phyloP scores from a whole-genome alignment of 2,797 vertebrate species.

The Syngnathus acus region DNA sequence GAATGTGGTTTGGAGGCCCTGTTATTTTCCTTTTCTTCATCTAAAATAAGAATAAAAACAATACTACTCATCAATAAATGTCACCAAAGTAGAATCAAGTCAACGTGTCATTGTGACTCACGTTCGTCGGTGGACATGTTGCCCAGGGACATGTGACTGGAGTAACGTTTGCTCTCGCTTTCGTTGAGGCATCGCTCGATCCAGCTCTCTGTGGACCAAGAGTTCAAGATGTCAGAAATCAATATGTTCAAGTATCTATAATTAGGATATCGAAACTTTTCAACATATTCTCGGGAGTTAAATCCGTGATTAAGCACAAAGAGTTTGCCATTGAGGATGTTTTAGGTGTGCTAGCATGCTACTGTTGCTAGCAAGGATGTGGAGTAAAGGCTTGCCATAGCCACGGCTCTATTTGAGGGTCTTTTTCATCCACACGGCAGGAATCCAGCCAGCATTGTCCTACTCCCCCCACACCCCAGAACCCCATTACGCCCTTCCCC shows the following conservation, averaged over 20 bases:
- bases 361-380: constrained; percentile 47
- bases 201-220: constrained; percentile 88
- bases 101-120: constrained; percentile 65
- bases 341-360: not conserved
- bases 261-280: not conserved
- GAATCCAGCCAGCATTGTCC: constrained; percentile 75
- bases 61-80: not conserved
- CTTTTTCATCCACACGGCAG: constrained; percentile 72
- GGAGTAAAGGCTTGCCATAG: constrained; percentile 32
- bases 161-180: constrained; percentile 95
- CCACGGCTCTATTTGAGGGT: constrained; percentile 69
- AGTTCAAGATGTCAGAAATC: not conserved
- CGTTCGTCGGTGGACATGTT: constrained; percentile 98
- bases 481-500: not conserved
- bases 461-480: constrained; percentile 10
- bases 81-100: not conserved
- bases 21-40: constrained; percentile 99
- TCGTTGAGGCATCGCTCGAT: constrained; percentile 99
- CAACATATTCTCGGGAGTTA: not conserved
- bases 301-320: not conserved
- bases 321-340: not conserved
- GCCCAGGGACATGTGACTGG: constrained; percentile 93
- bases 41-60: constrained; percentile 55
- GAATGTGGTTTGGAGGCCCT: constrained; percentile 97
- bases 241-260: not conserved